Evolutionary conservation across 1,140 invertebrate genomes (phyloP), one percentile per base, ranked within the genome.

Genomic region (Telenomus remus): DNA sequence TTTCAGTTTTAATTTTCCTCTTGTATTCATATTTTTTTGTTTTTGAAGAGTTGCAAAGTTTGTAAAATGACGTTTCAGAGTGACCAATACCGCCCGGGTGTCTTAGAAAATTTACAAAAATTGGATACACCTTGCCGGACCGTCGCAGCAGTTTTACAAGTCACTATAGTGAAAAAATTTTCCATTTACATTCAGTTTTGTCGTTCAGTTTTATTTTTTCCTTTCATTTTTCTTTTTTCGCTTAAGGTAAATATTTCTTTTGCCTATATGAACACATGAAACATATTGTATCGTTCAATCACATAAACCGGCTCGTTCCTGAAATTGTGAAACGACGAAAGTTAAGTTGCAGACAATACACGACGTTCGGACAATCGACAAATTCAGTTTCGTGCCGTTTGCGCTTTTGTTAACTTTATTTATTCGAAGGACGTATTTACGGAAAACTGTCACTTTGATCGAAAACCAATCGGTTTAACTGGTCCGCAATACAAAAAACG

Each of bases 251-350:
- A 73, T 76, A 78, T 72, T 77, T 73, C 70, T 78, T 82, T 81
- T 79, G 66, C 78, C 78, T 83, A 81, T n/a, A n/a, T 86, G 81
- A 87, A 87, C 85, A 87, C 85, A 85, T 85, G 82, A 43, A 83
- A 83, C 76, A 79, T 84, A 83, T 84, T 82, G 80, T 82, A 83
- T 83, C 65, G 66, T 79, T 81, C 53, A 79, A 79, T 79, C 79
- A 80, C 60, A 75, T 71, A 79, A 64, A 81, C 42, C 71, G 76
- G 74, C 75, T 77, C 56, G 73, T 79, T 75, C 60, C 71, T 79
- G 72, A 82, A 82, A 75, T 82, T 57, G 61, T 69, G 76, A 63
- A 69, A 79, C 56, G 64, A 80, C 50, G 61, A 79, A 37, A 72
- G 69, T 73, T 51, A 75, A 37, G 60, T 48, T 68, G 42, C 61